Evolutionary conservation across 2,113 vertebrate species (phyloP), one percentile per base, ranked within the genome.

Genomic region (Pachyramphus minor): DNA sequence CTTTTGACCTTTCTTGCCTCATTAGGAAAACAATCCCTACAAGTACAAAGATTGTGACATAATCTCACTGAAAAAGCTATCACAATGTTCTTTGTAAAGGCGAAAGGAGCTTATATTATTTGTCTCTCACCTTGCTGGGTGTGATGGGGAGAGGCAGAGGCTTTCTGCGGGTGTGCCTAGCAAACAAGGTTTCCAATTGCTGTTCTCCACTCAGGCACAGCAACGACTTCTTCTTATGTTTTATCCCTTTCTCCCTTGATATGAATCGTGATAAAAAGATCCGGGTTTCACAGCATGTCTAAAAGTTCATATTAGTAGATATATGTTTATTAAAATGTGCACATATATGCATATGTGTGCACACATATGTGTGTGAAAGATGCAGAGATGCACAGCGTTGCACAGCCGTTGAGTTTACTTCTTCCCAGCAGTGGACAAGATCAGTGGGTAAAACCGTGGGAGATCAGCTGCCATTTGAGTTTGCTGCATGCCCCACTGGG

Each of bases 31-130:
- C n/a, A 91, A 9, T n/a, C 41, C 35, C 84, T 44, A 44, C 30
- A 93, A 89, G 79, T 90, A 58, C 87, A 97, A 97, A 96, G 93
- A 53, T 52, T 81, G 72, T 37, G 56, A 79, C 81, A 95, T 90
- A 97, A 95, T 77, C 73, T 58, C 56, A 27, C 69, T 88, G 20
- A 73, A 89, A 84, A 66, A 88, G 11, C 11, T 68, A 56, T 81
- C 45, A 53, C 59, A 56, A 41, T 30, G n/a, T 76, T 68, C 79
- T 96, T 95, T 91, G 92, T 37, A 93, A 96, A 95, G 62, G 28
- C 8, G 12, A 79, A 89, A 79, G 52, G 35, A 90, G 50, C 24
- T 62, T 55, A 9, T 45, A 33, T 44, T 63, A n/a, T 55, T 91
- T 89, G n/a, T 45, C 60, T 84, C 62, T 78, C 67, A 80, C 77